Conservation (phyloP, 2,888 invertebrate species). For the Acanthoscelides obtectus region DNA sequence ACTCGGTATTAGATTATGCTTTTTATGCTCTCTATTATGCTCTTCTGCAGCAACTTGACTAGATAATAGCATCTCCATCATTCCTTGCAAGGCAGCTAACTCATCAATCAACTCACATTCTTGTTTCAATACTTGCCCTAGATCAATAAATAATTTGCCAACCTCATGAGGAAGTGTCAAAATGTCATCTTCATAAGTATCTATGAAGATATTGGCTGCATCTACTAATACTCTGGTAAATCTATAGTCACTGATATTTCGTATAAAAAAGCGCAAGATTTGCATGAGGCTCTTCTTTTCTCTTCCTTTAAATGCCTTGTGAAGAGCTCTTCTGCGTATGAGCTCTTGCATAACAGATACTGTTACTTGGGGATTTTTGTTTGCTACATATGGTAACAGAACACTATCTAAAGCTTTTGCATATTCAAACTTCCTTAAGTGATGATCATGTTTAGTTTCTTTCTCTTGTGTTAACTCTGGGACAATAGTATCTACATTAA, state of each 20-base stretch:
- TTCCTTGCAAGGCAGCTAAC: slow-evolving; percentile 64
- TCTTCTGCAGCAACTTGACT: slow-evolving; percentile 44
- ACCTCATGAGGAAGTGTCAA: slow-evolving; percentile 59
- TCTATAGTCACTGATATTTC: slow-evolving; percentile 63
- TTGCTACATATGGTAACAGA: slow-evolving; percentile 55
- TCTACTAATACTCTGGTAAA: slow-evolving; percentile 72
- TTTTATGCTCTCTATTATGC: slow-evolving; percentile 31
- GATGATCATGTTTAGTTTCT: slow-evolving; percentile 62
- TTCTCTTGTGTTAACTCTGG: slow-evolving; percentile 43
- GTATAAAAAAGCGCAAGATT: slow-evolving; percentile 73
- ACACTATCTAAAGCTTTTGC: slow-evolving; percentile 73
- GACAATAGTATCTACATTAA: slow-evolving; percentile 53
- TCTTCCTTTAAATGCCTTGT: slow-evolving; percentile 69
- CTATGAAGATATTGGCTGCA: slow-evolving; percentile 69
- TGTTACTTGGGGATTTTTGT: slow-evolving; percentile 69
- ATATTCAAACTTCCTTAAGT: slow-evolving; percentile 76
- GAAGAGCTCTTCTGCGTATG: slow-evolving; percentile 73
- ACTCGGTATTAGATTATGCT: slow-evolving; percentile 37
- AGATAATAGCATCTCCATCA: slow-evolving; percentile 61
- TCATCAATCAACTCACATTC: slow-evolving; percentile 66
- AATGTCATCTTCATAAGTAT: slow-evolving; percentile 66
- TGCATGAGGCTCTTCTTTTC: slow-evolving; percentile 60
- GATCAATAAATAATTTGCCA: slow-evolving; percentile 55
- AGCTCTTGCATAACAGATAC: slow-evolving; percentile 82
- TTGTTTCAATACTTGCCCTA: slow-evolving; percentile 58